phyloP scores from a whole-genome alignment of 2,113 vertebrate genomes.

The Seriola rivoliana region DNA sequence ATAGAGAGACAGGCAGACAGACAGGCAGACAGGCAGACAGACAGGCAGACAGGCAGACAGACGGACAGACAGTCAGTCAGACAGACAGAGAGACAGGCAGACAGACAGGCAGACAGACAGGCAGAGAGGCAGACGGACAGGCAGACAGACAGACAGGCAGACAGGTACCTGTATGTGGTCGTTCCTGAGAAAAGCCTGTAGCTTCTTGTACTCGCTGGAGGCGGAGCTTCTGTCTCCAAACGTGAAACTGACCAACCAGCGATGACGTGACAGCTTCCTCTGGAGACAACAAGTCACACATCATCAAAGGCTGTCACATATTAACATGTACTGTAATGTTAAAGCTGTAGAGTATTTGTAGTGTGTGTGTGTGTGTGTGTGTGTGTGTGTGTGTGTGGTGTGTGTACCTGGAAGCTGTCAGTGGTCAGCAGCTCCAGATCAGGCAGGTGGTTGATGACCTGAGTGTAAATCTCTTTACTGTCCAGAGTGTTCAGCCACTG shows the following conservation, averaged over 20 bases:
- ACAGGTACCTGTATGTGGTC: conserved; percentile 92
- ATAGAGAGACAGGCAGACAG: not conserved
- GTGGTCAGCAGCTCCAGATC: conserved; percentile 89
- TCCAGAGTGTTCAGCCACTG: conserved; percentile 95
- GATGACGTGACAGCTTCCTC: conserved; percentile 91
- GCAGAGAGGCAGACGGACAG: not conserved
- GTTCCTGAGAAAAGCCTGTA: conserved; percentile 89
- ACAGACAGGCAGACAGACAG: not conserved
- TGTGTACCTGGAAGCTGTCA: conserved; percentile 88
- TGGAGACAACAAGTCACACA: conserved; percentile 53
- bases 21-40: conserved; percentile 74
- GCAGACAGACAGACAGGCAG: not conserved
- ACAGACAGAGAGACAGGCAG: conserved; percentile 65
- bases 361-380: not conserved
- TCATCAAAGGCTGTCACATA: not conserved
- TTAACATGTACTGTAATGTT: not conserved
- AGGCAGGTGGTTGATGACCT: conserved; percentile 91
- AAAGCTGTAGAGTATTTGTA: not conserved
- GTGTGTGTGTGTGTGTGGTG: not conserved
- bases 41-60: conserved; percentile 73
- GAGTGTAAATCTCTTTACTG: conserved; percentile 92
- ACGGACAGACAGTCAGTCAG: conserved; percentile 5
- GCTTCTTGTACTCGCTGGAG: conserved; percentile 93
- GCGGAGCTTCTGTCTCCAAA: conserved; percentile 85
- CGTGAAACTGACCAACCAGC: conserved; percentile 95